Conservation (phyloP, 2,113 vertebrate genomes). For the Excalfactoria chinensis region DNA sequence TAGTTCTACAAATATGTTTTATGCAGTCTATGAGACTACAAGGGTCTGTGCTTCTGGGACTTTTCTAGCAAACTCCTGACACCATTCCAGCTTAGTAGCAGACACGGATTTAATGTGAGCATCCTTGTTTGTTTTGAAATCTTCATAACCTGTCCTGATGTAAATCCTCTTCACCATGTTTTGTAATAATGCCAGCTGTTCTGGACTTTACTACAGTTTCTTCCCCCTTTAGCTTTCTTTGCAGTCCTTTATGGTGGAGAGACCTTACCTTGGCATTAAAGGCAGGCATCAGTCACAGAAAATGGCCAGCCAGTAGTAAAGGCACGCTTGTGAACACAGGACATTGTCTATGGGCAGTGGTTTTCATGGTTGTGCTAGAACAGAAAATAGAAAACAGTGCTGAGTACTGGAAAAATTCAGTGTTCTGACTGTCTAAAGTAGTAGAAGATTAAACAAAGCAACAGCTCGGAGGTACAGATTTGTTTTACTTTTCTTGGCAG, state of each 20-base stretch:
- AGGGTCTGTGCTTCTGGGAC: not conserved
- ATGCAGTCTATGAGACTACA: not conserved
- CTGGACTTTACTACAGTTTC: not conserved
- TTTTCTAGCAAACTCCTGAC: not conserved
- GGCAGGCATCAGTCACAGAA: not conserved
- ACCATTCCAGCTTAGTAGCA: not conserved
- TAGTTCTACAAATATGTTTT: not conserved
- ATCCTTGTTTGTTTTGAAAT: not conserved
- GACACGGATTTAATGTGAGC: not conserved
- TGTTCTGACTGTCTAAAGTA: not conserved
- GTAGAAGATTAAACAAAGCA: not conserved
- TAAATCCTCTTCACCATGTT: not conserved
- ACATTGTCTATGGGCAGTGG: not conserved
- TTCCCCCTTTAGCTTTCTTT: not conserved
- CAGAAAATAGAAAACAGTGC: not conserved
- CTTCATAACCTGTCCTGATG: not conserved
- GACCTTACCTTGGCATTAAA: not conserved
- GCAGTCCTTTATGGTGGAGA: not conserved
- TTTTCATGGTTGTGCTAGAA: not conserved
- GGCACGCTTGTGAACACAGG: not conserved
- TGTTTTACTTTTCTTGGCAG: not conserved
- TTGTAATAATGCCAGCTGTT: not conserved
- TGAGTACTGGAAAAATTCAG: not conserved
- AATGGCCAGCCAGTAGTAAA: not conserved
- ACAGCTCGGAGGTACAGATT: not conserved